Conservation (phyloP, 2,797 vertebrate species). For the Artibeus lituratus region DNA sequence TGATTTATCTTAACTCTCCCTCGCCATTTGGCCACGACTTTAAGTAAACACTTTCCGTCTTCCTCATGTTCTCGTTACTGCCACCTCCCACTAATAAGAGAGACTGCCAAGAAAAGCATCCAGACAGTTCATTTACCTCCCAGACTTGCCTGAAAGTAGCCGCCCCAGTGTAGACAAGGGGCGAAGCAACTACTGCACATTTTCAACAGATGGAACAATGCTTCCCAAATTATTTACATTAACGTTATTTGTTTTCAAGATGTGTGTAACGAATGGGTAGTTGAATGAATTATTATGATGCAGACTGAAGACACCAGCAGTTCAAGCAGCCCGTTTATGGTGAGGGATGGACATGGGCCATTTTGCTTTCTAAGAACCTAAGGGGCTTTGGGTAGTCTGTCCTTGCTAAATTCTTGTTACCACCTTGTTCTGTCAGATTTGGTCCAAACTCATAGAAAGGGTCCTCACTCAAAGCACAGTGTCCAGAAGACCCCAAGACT, state of each 20-base stretch:
- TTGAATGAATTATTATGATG: constrained; percentile 82
- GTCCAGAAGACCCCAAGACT: neutral
- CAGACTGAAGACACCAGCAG: constrained; percentile 77
- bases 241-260: constrained; percentile 84
- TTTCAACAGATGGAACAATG: constrained; percentile 86
- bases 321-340: constrained; percentile 79
- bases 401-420: constrained; percentile 34
- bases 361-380: constrained; percentile 78
- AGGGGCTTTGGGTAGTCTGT: neutral
- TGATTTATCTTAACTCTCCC: constrained; percentile 88
- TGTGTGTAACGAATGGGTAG: constrained; percentile 81
- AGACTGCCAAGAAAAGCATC: constrained; percentile 87
- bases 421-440: neutral
- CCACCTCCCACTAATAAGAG: constrained; percentile 88
- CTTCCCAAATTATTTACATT: constrained; percentile 85
- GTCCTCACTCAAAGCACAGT: neutral
- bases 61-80: constrained; percentile 86
- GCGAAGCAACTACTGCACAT: constrained; percentile 84
- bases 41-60: constrained; percentile 89
- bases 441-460: neutral
- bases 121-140: constrained; percentile 90
- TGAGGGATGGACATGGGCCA: constrained; percentile 78
- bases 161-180: constrained; percentile 85
- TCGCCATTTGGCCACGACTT: constrained; percentile 88
- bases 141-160: constrained; percentile 87